A percentile compares a stretch with the other conserved stretches of the same genome.
phyloP scores from a whole-genome alignment of 2,888 invertebrate genomes.

The Eupeodes luniger region DNA sequence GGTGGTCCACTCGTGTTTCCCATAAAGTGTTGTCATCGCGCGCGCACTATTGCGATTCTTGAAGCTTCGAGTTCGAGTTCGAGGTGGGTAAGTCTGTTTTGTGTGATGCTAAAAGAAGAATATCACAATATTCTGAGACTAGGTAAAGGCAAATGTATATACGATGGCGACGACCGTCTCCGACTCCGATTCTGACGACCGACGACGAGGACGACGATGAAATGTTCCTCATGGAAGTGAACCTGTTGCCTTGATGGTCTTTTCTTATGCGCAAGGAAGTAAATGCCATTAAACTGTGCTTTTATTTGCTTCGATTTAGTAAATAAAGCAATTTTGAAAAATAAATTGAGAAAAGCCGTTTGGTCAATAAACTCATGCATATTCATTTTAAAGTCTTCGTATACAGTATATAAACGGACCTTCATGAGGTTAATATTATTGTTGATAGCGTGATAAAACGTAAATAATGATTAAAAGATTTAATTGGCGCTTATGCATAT shows the following conservation, averaged over 20 bases:
- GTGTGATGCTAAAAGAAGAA: background rate
- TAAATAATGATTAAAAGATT: constrained; percentile 4
- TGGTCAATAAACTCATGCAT: constrained; percentile 42
- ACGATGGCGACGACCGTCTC: constrained; percentile 12
- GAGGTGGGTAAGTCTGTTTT: constrained; percentile 52
- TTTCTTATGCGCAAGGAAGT: constrained; percentile 5
- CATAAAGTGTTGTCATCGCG: constrained; percentile 77
- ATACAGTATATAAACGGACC: too few relatives aligned
- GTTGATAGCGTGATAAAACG: constrained; percentile 36
- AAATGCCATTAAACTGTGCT: constrained; percentile 47
- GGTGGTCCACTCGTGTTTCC: constrained; percentile 77
- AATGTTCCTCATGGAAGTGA: constrained; percentile 24
- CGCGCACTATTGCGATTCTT: constrained; percentile 68
- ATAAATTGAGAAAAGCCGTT: constrained; percentile 29
- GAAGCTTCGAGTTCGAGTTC: constrained; percentile 56
- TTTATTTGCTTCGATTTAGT: constrained; percentile 38
- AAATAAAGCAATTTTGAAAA: constrained; percentile 47
- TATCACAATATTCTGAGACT: constrained; percentile 13
- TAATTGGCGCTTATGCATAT: background rate
- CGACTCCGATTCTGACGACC: background rate
- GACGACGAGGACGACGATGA: background rate
- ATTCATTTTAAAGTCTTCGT: constrained; percentile 25
- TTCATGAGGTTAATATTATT: constrained; percentile 1
- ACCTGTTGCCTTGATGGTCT: constrained; percentile 48
- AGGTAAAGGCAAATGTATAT: constrained; percentile 18